phyloP scores from a whole-genome alignment of 2,113 vertebrate species.

The Thunnus maccoyii region DNA sequence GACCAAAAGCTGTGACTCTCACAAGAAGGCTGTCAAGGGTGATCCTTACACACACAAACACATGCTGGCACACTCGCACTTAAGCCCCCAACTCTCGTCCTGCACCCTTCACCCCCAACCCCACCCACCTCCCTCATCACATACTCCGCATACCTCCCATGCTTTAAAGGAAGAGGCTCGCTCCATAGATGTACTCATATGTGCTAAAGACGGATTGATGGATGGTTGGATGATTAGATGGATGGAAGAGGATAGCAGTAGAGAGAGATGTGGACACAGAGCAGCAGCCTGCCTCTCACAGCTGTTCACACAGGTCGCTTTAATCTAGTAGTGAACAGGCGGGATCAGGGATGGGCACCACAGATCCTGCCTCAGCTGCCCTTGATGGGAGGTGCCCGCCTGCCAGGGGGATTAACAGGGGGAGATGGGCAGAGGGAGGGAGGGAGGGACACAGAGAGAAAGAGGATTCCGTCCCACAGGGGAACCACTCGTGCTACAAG shows the following conservation, averaged over 20 bases:
- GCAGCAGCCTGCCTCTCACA: conserved; percentile 35
- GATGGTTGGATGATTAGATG: conserved; percentile 15
- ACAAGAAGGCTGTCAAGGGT: background rate
- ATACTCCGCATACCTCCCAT: conserved; percentile 47
- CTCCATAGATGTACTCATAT: background rate
- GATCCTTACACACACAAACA: conserved; percentile 1
- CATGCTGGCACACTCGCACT: background rate
- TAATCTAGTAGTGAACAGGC: conserved; percentile 63
- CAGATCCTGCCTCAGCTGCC: conserved; percentile 64
- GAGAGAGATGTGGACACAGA: conserved; percentile 27
- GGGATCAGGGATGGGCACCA: conserved; percentile 65
- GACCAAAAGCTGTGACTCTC: conserved; percentile 10
- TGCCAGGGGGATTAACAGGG: conserved; percentile 65
- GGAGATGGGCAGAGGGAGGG: conserved; percentile 15
- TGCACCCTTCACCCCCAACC: background rate
- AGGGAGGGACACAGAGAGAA: conserved; percentile 3
- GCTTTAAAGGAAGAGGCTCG: conserved; percentile 34
- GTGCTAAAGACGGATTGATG: conserved; percentile 40
- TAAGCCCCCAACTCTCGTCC: background rate
- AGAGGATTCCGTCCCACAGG: conserved; percentile 23
- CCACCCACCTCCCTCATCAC: conserved; percentile 30
- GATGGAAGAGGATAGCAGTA: conserved; percentile 15
- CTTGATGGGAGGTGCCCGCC: conserved; percentile 34
- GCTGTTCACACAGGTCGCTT: conserved; percentile 65
- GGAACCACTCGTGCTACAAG: background rate